Evolutionary conservation across 1,140 invertebrate species (phyloP), one percentile per base, ranked within the genome.

Genomic region (Acyrthosiphon pisum): DNA sequence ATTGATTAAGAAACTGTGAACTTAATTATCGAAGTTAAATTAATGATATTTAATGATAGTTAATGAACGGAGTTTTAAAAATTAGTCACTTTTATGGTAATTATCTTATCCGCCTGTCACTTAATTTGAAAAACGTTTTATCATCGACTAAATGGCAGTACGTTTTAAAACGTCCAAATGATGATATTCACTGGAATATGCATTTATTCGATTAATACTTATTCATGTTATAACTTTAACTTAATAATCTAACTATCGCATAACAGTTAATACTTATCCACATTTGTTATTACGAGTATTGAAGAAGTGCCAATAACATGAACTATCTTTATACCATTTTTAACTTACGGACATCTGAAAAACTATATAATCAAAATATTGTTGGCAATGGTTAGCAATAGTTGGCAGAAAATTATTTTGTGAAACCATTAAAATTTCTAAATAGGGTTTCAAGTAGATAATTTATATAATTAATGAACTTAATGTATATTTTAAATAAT

Each of bases 201-300:
- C 8, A 46, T 22, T 48, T 48, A 88, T 88, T 35, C 30, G 87
- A 35, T 53, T 23, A 35, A 88, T 37, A 88, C 14, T 50, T 48
- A 88, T 37, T 35, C 46, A 22, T 86, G 41, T n/a, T n/a, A 35
- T 88, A n/a, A 35, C 26, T 48, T 26, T 53, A 9, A 35, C 22
- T 88, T 37, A 88, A 37, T 53, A 53, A 89, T 26, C 30, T 76
- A 76, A 11, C 4, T 18, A 48, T 23, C 46, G 46, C 30, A 48
- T n/a, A 87, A 35, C 53, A 23, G 22, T 26, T 56, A 37, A 56
- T 89, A 89, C 9, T 56, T 56, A 37, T 76, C 50, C 35, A 56
- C 48, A 89, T 89, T 89, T 89, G 9, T 89, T 89, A 37, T 89
- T 53, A 89, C 35, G 35, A 56, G 48, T 56, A 89, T 89, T 89